A percentile compares a stretch with the other conserved stretches of the same genome.
Conservation (phyloP, 2,113 vertebrate species). For the Protobothrops mucrosquamatus region DNA sequence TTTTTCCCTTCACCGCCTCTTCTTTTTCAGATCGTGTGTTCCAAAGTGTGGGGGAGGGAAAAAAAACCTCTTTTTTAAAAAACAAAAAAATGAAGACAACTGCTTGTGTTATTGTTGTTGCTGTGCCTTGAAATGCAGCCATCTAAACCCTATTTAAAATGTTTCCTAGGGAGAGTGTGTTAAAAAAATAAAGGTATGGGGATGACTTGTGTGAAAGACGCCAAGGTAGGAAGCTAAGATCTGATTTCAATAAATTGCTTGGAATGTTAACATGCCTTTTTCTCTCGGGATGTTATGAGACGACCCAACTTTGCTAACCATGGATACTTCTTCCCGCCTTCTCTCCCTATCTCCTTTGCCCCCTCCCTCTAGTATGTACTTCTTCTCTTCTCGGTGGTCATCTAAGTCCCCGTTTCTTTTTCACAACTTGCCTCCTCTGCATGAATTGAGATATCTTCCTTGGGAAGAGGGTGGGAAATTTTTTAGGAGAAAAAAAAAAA, state of each 20-base stretch:
- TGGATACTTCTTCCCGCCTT: slow-evolving; percentile 43
- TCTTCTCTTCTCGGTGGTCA: slow-evolving; percentile 38
- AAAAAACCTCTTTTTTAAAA: slow-evolving; percentile 8
- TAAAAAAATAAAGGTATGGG: slow-evolving; percentile 66
- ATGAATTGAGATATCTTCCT: slow-evolving; percentile 51
- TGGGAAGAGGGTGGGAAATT: slow-evolving; percentile 38
- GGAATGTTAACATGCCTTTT: slow-evolving; percentile 60
- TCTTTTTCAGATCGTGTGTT: slow-evolving; percentile 43
- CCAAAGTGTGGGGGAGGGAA: slow-evolving; percentile 22
- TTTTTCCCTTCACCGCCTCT: background rate
- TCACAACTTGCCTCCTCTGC: slow-evolving; percentile 60
- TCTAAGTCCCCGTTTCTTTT: slow-evolving; percentile 42
- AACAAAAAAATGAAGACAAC: background rate
- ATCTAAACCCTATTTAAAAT: slow-evolving; percentile 67
- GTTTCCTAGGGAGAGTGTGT: slow-evolving; percentile 68
- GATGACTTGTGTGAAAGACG: slow-evolving; percentile 72
- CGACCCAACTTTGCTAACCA: slow-evolving; percentile 62
- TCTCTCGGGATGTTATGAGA: slow-evolving; percentile 47
- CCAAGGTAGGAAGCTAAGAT: slow-evolving; percentile 67
- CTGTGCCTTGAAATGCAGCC: background rate
- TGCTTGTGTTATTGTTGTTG: background rate
- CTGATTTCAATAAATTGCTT: slow-evolving; percentile 60
- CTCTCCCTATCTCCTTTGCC: slow-evolving; percentile 13
- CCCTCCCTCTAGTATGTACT: slow-evolving; percentile 7
- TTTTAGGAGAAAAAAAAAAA: background rate